These are phyloP conservation scores for Quadroppia sp. DNA, from an alignment of 2,888 invertebrate species.

Conservation along the genomic window DNA sequence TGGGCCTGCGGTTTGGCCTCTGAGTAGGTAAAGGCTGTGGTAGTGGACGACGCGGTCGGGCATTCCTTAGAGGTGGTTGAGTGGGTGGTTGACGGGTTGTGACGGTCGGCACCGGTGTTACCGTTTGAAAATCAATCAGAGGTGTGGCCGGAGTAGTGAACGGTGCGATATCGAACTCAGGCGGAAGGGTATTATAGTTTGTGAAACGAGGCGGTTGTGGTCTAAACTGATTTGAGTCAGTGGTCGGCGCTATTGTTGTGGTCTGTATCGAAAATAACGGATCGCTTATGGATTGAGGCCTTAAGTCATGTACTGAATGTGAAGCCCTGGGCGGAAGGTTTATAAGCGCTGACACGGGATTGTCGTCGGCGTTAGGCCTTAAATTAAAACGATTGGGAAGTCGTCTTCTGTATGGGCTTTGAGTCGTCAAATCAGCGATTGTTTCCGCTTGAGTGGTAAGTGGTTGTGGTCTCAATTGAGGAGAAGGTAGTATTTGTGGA, in stretches of 20 bases:
- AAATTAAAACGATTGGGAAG: conserved; percentile 40
- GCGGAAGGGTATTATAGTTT: conserved; percentile 42
- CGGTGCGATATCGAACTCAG: conserved; percentile 42
- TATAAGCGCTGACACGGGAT: conserved; percentile 33
- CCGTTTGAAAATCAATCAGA: conserved; percentile 35
- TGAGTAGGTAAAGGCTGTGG: conserved; percentile 43
- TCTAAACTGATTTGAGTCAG: conserved; percentile 6
- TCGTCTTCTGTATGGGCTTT: conserved; percentile 21
- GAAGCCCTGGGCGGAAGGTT: conserved; percentile 35
- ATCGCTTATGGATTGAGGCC: conserved; percentile 19
- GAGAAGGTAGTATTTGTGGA: conserved; percentile 19
- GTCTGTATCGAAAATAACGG: background rate
- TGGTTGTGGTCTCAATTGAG: conserved; percentile 9
- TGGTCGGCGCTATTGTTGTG: conserved; percentile 32
- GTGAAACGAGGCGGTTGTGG: conserved; percentile 40
- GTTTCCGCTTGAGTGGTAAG: background rate
- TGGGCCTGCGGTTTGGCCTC: conserved; percentile 41
- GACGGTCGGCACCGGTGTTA: conserved; percentile 36
- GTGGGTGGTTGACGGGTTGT: conserved; percentile 43
- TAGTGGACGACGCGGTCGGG: conserved; percentile 35
- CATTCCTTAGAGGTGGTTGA: conserved; percentile 41
- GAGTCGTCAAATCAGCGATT: background rate
- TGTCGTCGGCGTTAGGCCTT: conserved; percentile 20
- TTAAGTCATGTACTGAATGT: background rate
- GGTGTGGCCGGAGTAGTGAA: conserved; percentile 41